Conservation (phyloP, 2,797 vertebrate species). For the Sylvilagus floridanus region DNA sequence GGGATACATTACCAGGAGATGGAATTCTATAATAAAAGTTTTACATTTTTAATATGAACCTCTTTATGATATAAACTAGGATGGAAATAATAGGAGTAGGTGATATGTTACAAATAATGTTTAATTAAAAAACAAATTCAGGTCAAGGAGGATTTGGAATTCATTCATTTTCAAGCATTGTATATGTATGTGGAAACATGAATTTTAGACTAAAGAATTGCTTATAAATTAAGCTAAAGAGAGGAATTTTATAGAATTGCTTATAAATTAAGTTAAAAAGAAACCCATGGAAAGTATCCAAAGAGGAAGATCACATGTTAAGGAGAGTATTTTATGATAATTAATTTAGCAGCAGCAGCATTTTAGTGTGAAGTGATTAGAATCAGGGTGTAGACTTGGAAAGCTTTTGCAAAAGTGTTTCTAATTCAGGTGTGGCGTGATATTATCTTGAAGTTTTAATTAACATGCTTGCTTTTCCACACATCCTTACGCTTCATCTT, state of each 20-base stretch:
- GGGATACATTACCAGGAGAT: background rate
- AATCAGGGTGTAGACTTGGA: background rate
- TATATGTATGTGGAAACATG: background rate
- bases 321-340: background rate
- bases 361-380: background rate
- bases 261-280: constrained; percentile 24
- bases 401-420: background rate
- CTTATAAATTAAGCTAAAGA: too few relatives aligned
- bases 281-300: background rate
- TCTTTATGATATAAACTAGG: background rate
- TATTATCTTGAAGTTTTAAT: constrained; percentile 55
- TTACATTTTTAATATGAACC: constrained; percentile 5
- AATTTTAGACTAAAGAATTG: background rate
- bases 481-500: background rate
- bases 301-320: background rate
- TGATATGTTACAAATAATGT: background rate
- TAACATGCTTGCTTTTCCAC: background rate
- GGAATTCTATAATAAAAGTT: background rate
- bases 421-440: constrained; percentile 5
- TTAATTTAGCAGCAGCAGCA: constrained; percentile 20
- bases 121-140: background rate
- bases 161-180: constrained; percentile 49
- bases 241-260: background rate
- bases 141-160: background rate
- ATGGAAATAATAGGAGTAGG: background rate